Evolutionary conservation across 2,888 invertebrate genomes (phyloP).

Genomic region (Epiblema foenella): DNA sequence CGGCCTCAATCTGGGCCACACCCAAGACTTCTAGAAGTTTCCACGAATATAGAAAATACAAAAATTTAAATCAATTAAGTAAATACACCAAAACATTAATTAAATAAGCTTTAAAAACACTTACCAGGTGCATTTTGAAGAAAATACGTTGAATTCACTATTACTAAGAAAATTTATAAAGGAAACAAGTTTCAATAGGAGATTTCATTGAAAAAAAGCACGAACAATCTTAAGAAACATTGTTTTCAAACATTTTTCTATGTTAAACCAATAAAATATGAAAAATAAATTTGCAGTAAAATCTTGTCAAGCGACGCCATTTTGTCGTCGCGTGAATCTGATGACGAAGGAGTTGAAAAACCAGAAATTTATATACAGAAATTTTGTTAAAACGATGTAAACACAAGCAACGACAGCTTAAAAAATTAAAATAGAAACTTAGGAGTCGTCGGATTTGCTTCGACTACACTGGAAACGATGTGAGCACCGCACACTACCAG

Average conservation of each 20-base stretch:
- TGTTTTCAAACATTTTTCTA: slow-evolving; percentile 65
- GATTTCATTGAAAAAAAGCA: slow-evolving; percentile 67
- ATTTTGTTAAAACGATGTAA: slow-evolving; percentile 70
- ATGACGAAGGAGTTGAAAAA: slow-evolving; percentile 82
- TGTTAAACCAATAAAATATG: slow-evolving; percentile 66
- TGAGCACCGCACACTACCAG: slow-evolving; percentile 82
- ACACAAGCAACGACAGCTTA: slow-evolving; percentile 72
- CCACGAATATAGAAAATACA: slow-evolving; percentile 55
- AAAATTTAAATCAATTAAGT: slow-evolving; percentile 56
- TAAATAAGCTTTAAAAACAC: slow-evolving; percentile 71
- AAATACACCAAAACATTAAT: slow-evolving; percentile 68
- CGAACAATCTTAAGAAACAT: slow-evolving; percentile 63
- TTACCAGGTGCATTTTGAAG: slow-evolving; percentile 83
- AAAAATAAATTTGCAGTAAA: slow-evolving; percentile 80
- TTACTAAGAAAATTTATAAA: slow-evolving; percentile 67
- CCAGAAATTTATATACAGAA: slow-evolving; percentile 70
- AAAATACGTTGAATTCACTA: slow-evolving; percentile 71
- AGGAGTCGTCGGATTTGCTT: slow-evolving; percentile 77
- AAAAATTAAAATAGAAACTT: slow-evolving; percentile 80
- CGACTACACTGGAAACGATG: slow-evolving; percentile 74
- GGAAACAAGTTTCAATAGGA: slow-evolving; percentile 59
- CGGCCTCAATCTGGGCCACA: slow-evolving; percentile 74
- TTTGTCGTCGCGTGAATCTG: slow-evolving; percentile 84
- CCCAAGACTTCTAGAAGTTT: slow-evolving; percentile 76
- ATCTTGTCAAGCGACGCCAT: slow-evolving; percentile 85